A percentile compares a stretch with the other conserved stretches of the same genome.
phyloP scores from a whole-genome alignment of 2,888 invertebrate species.

The Ernsta delagoae region DNA sequence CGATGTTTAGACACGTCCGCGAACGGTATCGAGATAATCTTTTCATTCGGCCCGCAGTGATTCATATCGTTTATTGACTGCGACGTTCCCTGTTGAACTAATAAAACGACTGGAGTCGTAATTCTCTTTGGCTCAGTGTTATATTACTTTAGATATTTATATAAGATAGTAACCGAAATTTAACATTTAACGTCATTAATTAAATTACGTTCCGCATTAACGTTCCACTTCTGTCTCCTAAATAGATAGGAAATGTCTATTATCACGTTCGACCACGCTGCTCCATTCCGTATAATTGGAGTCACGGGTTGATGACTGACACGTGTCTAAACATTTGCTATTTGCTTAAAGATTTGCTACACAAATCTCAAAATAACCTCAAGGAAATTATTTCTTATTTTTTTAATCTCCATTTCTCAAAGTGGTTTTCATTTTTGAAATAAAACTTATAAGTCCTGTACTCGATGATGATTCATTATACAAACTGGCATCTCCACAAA shows the following conservation, averaged over 20 bases:
- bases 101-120: constrained; percentile 22
- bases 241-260: too few species aligned
- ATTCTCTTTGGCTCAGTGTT: background rate
- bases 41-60: constrained; percentile 46
- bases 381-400: background rate
- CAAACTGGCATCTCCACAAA: constrained; percentile 11
- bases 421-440: background rate
- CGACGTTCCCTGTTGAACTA: constrained; percentile 25
- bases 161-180: too few species aligned
- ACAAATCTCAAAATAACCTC: too few species aligned
- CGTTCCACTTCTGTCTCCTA: too few species aligned
- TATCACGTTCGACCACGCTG: too few species aligned
- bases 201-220: too few species aligned
- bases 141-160: background rate
- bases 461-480: background rate
- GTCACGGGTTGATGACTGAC: too few species aligned
- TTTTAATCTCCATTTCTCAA: background rate
- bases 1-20: constrained; percentile 57
- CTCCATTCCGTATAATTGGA: too few species aligned
- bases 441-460: background rate
- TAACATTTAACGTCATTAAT: too few species aligned
- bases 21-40: constrained; percentile 58
- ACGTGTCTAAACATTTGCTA: too few species aligned
- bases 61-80: constrained; percentile 47
- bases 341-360: too few species aligned